These are phyloP conservation scores for Craseonycteris thonglongyai DNA, from an alignment of 2,113 vertebrate genomes.

Conservation along the genomic window DNA sequence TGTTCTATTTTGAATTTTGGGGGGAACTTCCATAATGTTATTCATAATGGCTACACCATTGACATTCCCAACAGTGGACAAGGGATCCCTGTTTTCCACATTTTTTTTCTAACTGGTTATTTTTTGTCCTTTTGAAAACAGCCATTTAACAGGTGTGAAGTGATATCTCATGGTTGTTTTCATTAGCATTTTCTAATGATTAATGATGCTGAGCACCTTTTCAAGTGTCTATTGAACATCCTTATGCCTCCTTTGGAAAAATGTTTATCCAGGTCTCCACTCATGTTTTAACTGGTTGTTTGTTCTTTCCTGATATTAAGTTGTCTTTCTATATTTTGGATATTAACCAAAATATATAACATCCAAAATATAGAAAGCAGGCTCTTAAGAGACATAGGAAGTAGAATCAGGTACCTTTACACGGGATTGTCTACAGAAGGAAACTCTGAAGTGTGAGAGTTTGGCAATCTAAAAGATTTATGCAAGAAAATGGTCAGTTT, in stretches of 20 bases:
- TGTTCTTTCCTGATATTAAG: not conserved
- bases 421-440: not conserved
- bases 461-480: not conserved
- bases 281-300: not conserved
- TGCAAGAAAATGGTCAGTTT: constrained; percentile 9
- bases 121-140: not conserved
- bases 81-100: not conserved
- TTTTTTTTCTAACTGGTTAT: not conserved
- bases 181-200: not conserved
- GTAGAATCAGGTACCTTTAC: not conserved
- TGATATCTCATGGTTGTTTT: not conserved
- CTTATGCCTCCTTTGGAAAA: not conserved
- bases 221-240: not conserved
- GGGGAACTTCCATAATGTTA: not conserved
- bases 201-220: not conserved
- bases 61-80: not conserved
- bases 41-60: not conserved
- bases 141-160: not conserved
- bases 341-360: not conserved
- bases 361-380: not conserved
- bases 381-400: not conserved
- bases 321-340: not conserved
- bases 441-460: not conserved
- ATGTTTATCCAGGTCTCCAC: not conserved
- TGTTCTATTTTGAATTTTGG: not conserved